These are phyloP conservation scores for Nemopilema nomurai DNA, from an alignment of 30 jellyfish, hydroid and myxozoan genomes.

Conservation along the genomic window DNA sequence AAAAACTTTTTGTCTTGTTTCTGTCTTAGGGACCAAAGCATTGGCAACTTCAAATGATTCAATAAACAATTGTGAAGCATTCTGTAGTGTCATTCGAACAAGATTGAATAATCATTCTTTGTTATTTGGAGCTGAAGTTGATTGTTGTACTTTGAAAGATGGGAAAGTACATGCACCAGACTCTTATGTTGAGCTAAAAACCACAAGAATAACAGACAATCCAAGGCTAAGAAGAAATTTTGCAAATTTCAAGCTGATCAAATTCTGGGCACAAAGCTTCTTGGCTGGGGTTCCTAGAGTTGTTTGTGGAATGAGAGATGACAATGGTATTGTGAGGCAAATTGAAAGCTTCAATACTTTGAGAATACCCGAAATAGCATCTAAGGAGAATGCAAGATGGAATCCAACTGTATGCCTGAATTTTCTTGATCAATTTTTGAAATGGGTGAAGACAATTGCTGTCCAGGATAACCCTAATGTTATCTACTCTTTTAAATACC, in stretches of 20 bases:
- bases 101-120: slow-evolving; percentile 75
- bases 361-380: slow-evolving; percentile 73
- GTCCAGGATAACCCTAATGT: slow-evolving; percentile 50
- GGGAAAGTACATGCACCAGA: slow-evolving; percentile 63
- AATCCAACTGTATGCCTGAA: slow-evolving; percentile 75
- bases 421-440: slow-evolving; percentile 69
- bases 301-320: slow-evolving; percentile 92
- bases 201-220: slow-evolving; percentile 66
- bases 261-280: slow-evolving; percentile 97
- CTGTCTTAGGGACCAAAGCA: not conserved
- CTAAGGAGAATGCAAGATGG: slow-evolving; percentile 53
- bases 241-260: slow-evolving; percentile 75
- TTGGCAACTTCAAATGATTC: not conserved
- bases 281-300: slow-evolving; percentile 90
- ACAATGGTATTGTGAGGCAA: slow-evolving; percentile 78
- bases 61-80: slow-evolving; percentile 82
- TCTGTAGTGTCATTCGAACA: slow-evolving; percentile 82
- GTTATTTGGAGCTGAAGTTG: slow-evolving; percentile 93
- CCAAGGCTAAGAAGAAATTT: slow-evolving; percentile 69
- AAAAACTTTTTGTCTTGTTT: too few relatives aligned
- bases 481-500: slow-evolving; percentile 65
- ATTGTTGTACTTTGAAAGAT: slow-evolving; percentile 64
- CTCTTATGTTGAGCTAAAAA: slow-evolving; percentile 81
- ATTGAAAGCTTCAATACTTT: slow-evolving; percentile 54
- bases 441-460: slow-evolving; percentile 70